Evolutionary conservation across 2,113 vertebrate species (phyloP).

Genomic region (Cavia porcellus): DNA sequence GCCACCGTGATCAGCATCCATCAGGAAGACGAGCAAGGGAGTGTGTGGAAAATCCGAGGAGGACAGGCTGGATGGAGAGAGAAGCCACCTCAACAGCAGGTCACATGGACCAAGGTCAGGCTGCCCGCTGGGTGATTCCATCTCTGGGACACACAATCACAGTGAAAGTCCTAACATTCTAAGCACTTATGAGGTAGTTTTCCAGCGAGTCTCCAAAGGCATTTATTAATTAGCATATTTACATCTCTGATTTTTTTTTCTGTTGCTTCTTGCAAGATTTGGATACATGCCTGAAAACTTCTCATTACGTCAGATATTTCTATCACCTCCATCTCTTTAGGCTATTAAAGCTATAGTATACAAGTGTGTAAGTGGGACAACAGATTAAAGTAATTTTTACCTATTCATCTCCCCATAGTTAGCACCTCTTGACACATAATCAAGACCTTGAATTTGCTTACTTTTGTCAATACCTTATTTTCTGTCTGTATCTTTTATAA

Average conservation of each 20-base stretch:
- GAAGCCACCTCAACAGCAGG: neutral
- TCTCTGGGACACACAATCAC: neutral
- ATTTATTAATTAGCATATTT: neutral
- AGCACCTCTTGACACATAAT: neutral
- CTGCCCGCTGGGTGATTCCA: neutral
- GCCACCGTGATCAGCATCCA: neutral
- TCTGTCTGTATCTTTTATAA: neutral
- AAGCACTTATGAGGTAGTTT: neutral
- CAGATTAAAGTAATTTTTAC: constrained; percentile 16
- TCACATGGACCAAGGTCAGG: neutral
- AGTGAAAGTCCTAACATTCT: neutral
- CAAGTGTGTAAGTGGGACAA: neutral
- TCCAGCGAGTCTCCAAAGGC: neutral
- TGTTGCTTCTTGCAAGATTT: constrained; percentile 16
- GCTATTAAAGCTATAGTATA: neutral
- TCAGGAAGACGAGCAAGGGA: neutral
- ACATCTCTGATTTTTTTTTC: neutral
- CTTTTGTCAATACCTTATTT: neutral
- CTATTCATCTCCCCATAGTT: neutral
- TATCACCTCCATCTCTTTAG: neutral
- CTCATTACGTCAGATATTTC: neutral
- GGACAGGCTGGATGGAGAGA: neutral
- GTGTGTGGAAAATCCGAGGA: neutral
- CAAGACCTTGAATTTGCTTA: neutral
- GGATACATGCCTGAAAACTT: constrained; percentile 18